Evolutionary conservation across 2,888 invertebrate species (phyloP).

Genomic region (Hoplodrina blanda): DNA sequence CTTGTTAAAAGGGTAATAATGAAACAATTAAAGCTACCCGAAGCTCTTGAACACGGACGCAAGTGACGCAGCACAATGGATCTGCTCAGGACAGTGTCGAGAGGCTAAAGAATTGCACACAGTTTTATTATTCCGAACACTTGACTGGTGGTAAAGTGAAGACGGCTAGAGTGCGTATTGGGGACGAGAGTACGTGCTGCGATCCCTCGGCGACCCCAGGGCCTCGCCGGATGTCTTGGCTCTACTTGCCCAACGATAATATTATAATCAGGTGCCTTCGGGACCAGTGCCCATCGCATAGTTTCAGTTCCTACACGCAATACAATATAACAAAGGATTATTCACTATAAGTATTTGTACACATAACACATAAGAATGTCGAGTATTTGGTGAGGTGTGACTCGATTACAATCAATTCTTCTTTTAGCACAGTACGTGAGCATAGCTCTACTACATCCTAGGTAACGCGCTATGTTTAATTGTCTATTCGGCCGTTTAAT

Average conservation of each 20-base stretch:
- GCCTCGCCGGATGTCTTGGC: constrained; percentile 67
- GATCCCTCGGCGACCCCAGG: constrained; percentile 72
- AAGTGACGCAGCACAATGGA: constrained; percentile 71
- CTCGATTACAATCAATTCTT: constrained; percentile 17
- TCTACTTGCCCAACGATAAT: constrained; percentile 74
- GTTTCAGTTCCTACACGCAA: constrained; percentile 32
- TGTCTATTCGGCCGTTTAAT: background rate
- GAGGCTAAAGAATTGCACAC: constrained; percentile 75
- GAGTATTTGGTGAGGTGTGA: constrained; percentile 24
- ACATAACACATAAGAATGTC: constrained; percentile 2
- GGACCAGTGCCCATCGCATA: constrained; percentile 54
- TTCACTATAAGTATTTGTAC: constrained; percentile 40
- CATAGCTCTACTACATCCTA: background rate
- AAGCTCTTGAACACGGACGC: constrained; percentile 75
- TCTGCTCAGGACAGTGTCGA: constrained; percentile 72
- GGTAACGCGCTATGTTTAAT: background rate
- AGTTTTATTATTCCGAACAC: constrained; percentile 79
- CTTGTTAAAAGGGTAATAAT: constrained; percentile 70
- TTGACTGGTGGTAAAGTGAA: constrained; percentile 78
- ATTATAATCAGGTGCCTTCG: constrained; percentile 66
- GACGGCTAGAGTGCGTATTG: constrained; percentile 77
- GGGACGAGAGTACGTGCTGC: constrained; percentile 76
- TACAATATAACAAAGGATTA: constrained; percentile 38
- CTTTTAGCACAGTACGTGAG: background rate
- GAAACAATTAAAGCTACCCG: constrained; percentile 76